Base-by-base conservation (phyloP, 1,140 invertebrate species). In the Neocloeon triangulifer region DNA sequence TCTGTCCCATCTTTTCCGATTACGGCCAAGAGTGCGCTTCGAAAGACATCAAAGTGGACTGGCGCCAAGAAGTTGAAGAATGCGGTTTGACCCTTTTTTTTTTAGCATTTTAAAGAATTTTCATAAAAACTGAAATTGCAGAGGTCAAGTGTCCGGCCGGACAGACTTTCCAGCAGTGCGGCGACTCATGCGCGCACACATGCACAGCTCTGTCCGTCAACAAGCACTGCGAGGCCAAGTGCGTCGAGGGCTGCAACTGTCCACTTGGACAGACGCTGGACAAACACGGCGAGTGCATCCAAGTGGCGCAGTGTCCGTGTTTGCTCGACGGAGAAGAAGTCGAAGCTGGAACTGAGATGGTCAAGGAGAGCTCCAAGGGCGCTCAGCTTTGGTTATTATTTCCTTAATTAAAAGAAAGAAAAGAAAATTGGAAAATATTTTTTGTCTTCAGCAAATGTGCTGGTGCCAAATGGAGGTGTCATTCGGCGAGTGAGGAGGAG, bases 211-310 rank as follows among this genome's bases (percentile, higher is more conserved):
- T 51, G 25, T 43, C 51, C 2, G 40, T 44, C 20, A 12, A 50
- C 19, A 39, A 38, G 20, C 23, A 41, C 1, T 77, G 74, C 47
- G 54, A 51, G 25, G 57, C 61, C 10, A 57, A 55, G 20, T 89
- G 84, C 44, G 73, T 84, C 1, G 82, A 88, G 48, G 84, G 84
- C 1, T 89, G 84, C 50, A 76, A 77, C 36, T 91, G 84, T 48
- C 76, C 80, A 0, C 51, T 59, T 26, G 80, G 78, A 12, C 58
- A 73, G 47, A 67, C 78, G 2, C 48, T 88, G 16, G 63, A 75
- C 37, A 56, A 64, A 5, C 52, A 59, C 9, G 73, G 72, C 7
- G 61, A 73, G 30, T 91, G 85, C 48, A 65, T 89, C 19, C 68
- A 70, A 0, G 62, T 77, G 13, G 62, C 61, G 0, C 51, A 69